Percentiles rank a stretch among this genome's conserved stretches.
These are phyloP conservation scores for Phalacrocorax aristotelis DNA, from an alignment of 2,113 vertebrate species.

Conservation along the genomic window DNA sequence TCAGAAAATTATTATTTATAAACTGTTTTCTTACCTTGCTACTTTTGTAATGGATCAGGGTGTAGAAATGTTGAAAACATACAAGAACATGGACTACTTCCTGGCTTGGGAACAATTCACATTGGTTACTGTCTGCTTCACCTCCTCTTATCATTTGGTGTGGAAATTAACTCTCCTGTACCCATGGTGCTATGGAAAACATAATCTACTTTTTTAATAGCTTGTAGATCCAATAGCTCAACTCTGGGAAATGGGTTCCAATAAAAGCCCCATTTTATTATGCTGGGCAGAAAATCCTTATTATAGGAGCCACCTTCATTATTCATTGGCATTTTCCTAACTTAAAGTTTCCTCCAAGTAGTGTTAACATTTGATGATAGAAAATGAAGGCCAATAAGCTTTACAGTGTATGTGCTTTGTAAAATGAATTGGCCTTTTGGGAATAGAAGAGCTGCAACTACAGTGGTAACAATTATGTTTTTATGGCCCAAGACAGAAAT, in stretches of 20 bases:
- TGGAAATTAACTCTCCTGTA: not conserved
- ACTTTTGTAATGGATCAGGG: not conserved
- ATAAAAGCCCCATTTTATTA: slow-evolving; percentile 8
- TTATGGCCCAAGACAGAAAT: slow-evolving; percentile 51
- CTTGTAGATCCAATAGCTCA: slow-evolving; percentile 2
- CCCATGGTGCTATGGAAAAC: not conserved
- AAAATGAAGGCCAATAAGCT: slow-evolving; percentile 47
- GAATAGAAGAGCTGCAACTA: slow-evolving; percentile 22
- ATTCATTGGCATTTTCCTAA: slow-evolving; percentile 41
- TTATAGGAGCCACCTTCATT: slow-evolving; percentile 30
- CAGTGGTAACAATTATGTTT: slow-evolving; percentile 49
- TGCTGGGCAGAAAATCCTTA: not conserved
- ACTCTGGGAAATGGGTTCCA: not conserved
- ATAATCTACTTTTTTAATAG: not conserved
- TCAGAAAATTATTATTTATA: not conserved
- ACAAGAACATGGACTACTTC: not conserved
- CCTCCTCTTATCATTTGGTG: not conserved
- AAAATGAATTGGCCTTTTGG: slow-evolving; percentile 22
- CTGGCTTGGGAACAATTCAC: not conserved
- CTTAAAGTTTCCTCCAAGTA: slow-evolving; percentile 43
- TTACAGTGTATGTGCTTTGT: not conserved
- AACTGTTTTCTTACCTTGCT: not conserved
- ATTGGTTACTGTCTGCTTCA: not conserved
- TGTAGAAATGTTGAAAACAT: not conserved
- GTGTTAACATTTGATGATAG: slow-evolving; percentile 40